Conservation (phyloP, 2,888 invertebrate species). For the Spilarctia lutea region DNA sequence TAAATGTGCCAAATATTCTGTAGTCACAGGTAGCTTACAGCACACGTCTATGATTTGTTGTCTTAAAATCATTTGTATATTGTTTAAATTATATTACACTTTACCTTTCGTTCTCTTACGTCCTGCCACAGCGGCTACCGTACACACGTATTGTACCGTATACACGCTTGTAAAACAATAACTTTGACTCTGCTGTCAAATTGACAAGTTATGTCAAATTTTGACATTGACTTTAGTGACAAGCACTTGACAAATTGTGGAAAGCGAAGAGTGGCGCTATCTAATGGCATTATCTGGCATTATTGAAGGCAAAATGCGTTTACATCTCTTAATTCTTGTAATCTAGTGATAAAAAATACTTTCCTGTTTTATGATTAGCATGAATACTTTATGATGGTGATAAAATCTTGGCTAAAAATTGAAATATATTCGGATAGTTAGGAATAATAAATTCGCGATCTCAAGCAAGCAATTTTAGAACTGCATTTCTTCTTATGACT, state of each 20-base stretch:
- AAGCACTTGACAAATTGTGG: conserved; percentile 6
- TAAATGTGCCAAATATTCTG: conserved; percentile 83
- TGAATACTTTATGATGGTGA: conserved; percentile 38
- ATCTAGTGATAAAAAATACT: conserved; percentile 45
- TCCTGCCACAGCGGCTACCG: not conserved
- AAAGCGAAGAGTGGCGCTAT: conserved; percentile 7
- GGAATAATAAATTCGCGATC: not conserved
- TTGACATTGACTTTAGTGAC: conserved; percentile 10
- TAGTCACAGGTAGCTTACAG: conserved; percentile 71
- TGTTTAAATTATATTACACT: conserved; percentile 15
- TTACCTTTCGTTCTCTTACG: conserved; percentile 39
- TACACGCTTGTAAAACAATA: not conserved
- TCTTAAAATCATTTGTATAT: conserved; percentile 26
- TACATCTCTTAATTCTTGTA: conserved; percentile 46
- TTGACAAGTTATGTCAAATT: not conserved
- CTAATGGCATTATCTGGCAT: not conserved
- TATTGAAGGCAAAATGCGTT: conserved; percentile 16
- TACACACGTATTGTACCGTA: not conserved
- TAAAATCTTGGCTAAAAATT: conserved; percentile 24
- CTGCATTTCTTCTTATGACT: not conserved
- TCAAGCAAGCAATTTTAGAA: not conserved
- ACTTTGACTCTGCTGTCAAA: not conserved
- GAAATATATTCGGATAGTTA: not conserved
- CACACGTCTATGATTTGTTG: conserved; percentile 42
- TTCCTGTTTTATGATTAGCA: conserved; percentile 51